A percentile compares a stretch with the other conserved stretches of the same genome.
Conservation (phyloP, 2,797 vertebrate species). For the Pristis pectinata region DNA sequence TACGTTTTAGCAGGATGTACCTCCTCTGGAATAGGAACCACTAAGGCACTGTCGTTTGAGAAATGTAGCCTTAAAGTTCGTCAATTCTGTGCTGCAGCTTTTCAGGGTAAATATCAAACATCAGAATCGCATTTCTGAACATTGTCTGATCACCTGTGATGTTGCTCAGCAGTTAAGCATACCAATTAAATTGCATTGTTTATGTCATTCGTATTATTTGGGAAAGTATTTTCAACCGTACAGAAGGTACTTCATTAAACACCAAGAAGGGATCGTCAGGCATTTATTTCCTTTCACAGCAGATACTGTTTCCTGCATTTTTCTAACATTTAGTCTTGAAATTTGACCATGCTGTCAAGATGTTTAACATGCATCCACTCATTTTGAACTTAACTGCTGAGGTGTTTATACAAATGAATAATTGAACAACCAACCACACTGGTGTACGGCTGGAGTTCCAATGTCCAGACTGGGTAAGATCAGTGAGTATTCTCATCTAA, state of each 20-base stretch:
- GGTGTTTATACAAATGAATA: too few species aligned
- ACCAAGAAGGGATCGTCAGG: background rate
- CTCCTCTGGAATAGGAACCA: background rate
- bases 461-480: background rate
- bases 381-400: too few species aligned
- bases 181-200: background rate
- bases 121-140: background rate
- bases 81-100: background rate
- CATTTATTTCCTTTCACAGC: background rate
- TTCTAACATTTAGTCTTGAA: background rate
- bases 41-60: background rate
- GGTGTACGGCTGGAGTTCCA: too few species aligned
- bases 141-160: background rate
- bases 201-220: background rate
- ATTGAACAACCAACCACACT: too few species aligned
- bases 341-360: too few species aligned
- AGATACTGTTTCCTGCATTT: background rate
- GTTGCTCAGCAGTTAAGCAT: background rate
- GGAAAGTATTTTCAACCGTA: background rate
- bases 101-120: background rate
- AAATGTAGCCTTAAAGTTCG: background rate
- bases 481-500: background rate
- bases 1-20: background rate
- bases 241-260: background rate
- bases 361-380: too few species aligned